Conservation (phyloP, 53 echinoderm and acorn worm genomes). For the Holothuria leucospilota region DNA sequence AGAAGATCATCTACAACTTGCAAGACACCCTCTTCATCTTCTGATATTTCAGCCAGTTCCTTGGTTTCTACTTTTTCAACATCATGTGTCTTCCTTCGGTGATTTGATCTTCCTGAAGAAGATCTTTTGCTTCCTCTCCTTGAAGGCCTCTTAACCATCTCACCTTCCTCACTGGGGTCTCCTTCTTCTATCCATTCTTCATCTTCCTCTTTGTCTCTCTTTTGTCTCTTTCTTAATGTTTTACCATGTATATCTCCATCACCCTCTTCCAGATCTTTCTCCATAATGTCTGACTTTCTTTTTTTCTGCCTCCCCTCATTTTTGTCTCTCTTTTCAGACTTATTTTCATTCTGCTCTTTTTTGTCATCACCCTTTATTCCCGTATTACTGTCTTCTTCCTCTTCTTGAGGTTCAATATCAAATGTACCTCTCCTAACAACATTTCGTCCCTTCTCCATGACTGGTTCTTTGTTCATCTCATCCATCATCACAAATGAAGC, state of each 20-base stretch:
- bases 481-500: too few relatives aligned
- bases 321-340: background rate
- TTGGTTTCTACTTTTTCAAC: background rate
- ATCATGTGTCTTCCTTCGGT: background rate
- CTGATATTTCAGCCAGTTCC: background rate
- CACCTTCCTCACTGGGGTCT: background rate
- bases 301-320: background rate
- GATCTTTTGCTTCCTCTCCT: too few relatives aligned
- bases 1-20: background rate
- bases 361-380: background rate
- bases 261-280: background rate
- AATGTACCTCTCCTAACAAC: slow-evolving; percentile 32
- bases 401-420: background rate
- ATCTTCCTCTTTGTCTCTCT: background rate
- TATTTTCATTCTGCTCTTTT: background rate
- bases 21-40: background rate
- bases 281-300: slow-evolving; percentile 9
- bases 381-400: background rate
- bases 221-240: background rate
- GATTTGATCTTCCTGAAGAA: background rate
- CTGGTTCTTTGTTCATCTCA: too few relatives aligned
- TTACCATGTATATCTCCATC: background rate
- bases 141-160: too few relatives aligned
- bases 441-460: background rate
- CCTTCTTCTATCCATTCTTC: background rate